These are phyloP conservation scores for Tetranychus piercei DNA, from an alignment of 2,888 invertebrate species.

Conservation along the genomic window DNA sequence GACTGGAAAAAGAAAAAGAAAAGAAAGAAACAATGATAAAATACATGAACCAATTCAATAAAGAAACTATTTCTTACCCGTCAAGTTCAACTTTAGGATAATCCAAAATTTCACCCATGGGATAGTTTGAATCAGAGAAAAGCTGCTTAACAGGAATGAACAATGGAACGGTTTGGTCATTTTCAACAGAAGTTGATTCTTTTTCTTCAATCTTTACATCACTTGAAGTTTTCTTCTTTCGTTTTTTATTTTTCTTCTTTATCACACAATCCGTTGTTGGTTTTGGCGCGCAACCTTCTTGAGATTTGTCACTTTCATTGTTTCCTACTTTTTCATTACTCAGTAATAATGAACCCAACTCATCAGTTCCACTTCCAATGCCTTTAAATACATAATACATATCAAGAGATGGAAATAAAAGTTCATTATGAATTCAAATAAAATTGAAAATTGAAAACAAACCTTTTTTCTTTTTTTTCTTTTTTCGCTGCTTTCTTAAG, in stretches of 20 bases:
- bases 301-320: too few species aligned
- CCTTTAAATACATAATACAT: too few species aligned
- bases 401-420: too few species aligned
- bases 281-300: too few species aligned
- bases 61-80: conserved; percentile 6
- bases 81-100: conserved; percentile 51
- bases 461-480: background rate
- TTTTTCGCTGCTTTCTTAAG: too few species aligned
- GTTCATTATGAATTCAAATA: background rate
- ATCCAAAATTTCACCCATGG: conserved; percentile 72
- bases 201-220: background rate
- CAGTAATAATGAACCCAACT: too few species aligned
- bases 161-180: conserved; percentile 51
- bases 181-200: background rate
- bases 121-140: conserved; percentile 62
- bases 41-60: background rate
- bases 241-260: too few species aligned
- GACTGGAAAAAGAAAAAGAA: conserved; percentile 28
- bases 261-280: too few species aligned
- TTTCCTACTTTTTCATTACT: too few species aligned
- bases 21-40: background rate
- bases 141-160: conserved; percentile 66
- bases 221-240: background rate
- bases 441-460: background rate
- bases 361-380: too few species aligned